Evolutionary conservation across 2,113 vertebrate species (phyloP), one percentile per base, ranked within the genome.

Genomic region (Stictonetta naevosa): DNA sequence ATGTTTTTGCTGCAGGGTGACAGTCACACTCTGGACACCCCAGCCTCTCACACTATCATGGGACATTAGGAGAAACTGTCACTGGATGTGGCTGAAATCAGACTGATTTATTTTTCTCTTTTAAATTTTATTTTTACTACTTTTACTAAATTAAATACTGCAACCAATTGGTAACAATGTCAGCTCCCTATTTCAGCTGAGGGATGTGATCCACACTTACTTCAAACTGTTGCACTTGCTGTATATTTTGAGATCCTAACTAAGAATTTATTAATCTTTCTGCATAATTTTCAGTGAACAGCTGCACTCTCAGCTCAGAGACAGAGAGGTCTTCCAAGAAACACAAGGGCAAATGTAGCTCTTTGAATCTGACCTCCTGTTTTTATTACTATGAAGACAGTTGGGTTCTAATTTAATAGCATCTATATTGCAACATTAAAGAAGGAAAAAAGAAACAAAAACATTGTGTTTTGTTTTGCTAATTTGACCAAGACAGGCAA

Each of bases 241-340:
- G 12, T 67, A 53, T 26, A 13, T 85, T 93, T 86, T 94, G 86
- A 95, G 64, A 90, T 92, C 33, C 29, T 74, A 86, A 21, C 60
- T 94, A 90, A 91, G 85, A 88, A 80, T 96, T 89, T 85, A 59
- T 83, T 94, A 87, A 87, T 92, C 56, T 94, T 97, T 93, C 80
- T 96, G 64, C 53, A 34, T 95, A 93, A 95, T 97, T 97, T 97
- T 92, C 75, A 79, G 40, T 84, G 84, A 97, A 95, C 98, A 98
- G 97, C 97, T 98, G 97, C 87, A 64, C 68, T 92, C 68, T 92
- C 93, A 92, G 62, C 97, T 98, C 96, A 96, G 95, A 94, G 94
- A 88, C 80, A n/a, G 42, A 89, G 95, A 98, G 87, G 92, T 96
- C 88, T 98, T 98, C 97, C 97, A 98, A 97, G 95, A 97, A 97